phyloP scores from a whole-genome alignment of 1,140 invertebrate genomes.

The Drosophila insularis region DNA sequence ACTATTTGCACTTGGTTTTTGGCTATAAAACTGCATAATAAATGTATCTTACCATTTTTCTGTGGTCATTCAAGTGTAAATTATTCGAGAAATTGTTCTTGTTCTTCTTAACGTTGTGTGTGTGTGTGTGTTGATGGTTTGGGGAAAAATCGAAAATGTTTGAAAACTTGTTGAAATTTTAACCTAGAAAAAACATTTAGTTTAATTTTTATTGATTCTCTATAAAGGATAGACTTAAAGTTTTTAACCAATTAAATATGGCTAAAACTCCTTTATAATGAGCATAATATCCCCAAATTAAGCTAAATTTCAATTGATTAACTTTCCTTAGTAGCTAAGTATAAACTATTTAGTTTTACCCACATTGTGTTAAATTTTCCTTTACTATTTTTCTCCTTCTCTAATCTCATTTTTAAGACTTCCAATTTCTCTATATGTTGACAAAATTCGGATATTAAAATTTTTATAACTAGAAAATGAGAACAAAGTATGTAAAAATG shows the following conservation, averaged over 20 bases:
- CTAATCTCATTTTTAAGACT: too few relatives aligned
- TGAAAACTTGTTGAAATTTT: neutral
- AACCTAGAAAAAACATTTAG: neutral
- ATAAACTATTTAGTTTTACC: too few relatives aligned
- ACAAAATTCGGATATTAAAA: neutral
- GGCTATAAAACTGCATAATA: conserved; percentile 74
- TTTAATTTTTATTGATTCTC: neutral
- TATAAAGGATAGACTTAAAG: too few relatives aligned
- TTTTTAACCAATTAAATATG: too few relatives aligned
- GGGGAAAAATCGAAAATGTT: conserved; percentile 10
- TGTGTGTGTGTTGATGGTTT: neutral
- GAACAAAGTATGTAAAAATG: neutral
- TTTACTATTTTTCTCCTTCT: too few relatives aligned
- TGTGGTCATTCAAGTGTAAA: conserved; percentile 41
- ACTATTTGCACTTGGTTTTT: conserved; percentile 76
- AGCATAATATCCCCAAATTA: too few relatives aligned
- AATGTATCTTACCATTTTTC: conserved; percentile 52
- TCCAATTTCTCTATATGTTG: too few relatives aligned
- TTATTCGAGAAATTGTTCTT: conserved; percentile 61
- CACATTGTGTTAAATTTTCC: too few relatives aligned
- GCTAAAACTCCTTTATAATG: too few relatives aligned
- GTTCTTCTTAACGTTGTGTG: neutral
- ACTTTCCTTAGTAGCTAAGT: too few relatives aligned
- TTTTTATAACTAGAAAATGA: neutral
- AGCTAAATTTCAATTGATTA: too few relatives aligned